Evolutionary conservation across 2,113 vertebrate genomes (phyloP).

Genomic region (Lynx canadensis): DNA sequence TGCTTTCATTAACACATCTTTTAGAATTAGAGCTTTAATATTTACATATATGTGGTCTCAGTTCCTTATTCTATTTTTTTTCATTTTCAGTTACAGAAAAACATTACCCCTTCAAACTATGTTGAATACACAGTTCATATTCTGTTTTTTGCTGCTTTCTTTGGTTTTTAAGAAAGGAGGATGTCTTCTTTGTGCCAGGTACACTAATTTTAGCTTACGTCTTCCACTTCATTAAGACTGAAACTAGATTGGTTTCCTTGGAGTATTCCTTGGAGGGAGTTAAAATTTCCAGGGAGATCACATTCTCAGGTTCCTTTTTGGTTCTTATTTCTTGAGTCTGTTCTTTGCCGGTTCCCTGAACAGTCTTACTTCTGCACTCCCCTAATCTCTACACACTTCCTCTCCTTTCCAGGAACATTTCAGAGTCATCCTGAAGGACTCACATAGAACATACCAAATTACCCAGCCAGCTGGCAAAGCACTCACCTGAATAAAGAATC

Average conservation of each 20-base stretch:
- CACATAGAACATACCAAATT: not conserved
- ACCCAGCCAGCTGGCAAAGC: not conserved
- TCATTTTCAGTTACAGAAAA: not conserved
- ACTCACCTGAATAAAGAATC: not conserved
- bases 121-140: not conserved
- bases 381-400: not conserved
- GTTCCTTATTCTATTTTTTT: not conserved
- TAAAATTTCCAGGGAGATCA: not conserved
- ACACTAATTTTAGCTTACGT: constrained; percentile 43
- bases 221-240: not conserved
- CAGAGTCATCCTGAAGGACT: not conserved
- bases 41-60: not conserved
- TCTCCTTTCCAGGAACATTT: not conserved
- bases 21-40: not conserved
- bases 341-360: not conserved
- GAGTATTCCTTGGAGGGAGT: not conserved
- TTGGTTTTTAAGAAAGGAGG: not conserved
- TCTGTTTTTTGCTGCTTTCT: not conserved
- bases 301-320: not conserved
- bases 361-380: not conserved
- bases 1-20: not conserved
- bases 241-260: constrained; percentile 29
- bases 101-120: not conserved
- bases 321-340: not conserved
- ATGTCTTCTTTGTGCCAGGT: not conserved